Conservation (phyloP, 2,888 invertebrate genomes). For the Onthophagus sagittarius region DNA sequence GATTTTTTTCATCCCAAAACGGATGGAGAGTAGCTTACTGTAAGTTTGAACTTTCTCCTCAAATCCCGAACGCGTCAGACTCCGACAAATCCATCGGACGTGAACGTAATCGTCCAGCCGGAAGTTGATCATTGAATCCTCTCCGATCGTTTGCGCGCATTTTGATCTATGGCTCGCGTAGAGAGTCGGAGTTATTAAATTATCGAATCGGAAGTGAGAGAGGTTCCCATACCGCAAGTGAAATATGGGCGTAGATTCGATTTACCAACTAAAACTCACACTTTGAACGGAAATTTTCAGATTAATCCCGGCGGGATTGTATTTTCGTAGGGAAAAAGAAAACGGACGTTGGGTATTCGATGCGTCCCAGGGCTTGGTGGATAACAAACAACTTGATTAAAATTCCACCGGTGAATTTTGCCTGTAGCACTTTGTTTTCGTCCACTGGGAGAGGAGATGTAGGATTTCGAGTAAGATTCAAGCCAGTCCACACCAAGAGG, state of each 20-base stretch:
- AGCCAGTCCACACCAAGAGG: not conserved
- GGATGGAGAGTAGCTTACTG: not conserved
- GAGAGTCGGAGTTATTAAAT: not conserved
- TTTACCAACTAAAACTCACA: not conserved
- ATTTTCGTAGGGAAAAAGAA: not conserved
- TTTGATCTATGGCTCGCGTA: not conserved
- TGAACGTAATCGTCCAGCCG: not conserved
- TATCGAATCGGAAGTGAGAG: not conserved
- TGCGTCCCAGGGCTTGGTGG: not conserved
- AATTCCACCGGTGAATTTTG: not conserved
- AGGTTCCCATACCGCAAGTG: not conserved
- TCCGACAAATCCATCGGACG: not conserved
- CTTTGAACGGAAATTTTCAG: not conserved
- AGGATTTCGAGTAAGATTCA: not conserved
- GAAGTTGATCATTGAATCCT: not conserved
- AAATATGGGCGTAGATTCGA: not conserved
- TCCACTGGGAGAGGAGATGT: not conserved
- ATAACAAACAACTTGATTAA: not conserved
- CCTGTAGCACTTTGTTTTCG: not conserved
- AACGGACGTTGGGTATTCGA: not conserved
- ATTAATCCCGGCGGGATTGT: not conserved
- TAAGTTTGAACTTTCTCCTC: too few relatives aligned
- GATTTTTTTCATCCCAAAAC: not conserved
- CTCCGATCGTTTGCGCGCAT: not conserved
- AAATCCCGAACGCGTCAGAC: not conserved